Percentiles rank a stretch among this genome's conserved stretches.
These are phyloP conservation scores for Drosophila bifasciata DNA, from an alignment of 1,140 invertebrate species.

Conservation along the genomic window DNA sequence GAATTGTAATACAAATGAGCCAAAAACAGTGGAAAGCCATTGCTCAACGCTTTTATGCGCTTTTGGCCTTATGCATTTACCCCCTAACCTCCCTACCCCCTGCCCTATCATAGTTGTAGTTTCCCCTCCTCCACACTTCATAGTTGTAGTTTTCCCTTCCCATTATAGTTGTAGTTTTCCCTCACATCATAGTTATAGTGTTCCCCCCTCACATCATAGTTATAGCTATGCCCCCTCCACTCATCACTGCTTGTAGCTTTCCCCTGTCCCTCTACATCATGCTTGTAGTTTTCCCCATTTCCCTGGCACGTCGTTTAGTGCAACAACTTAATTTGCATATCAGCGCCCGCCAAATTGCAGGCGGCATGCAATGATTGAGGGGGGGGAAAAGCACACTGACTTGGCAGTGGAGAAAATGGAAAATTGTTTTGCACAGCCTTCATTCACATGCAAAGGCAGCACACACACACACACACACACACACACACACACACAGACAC, in stretches of 20 bases:
- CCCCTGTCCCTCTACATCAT: too few species aligned
- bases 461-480: too few species aligned
- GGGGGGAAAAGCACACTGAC: too few species aligned
- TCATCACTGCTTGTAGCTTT: too few species aligned
- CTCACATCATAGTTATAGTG: too few species aligned
- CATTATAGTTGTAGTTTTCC: too few species aligned
- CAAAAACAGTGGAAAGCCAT: slow-evolving; percentile 11
- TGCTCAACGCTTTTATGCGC: slow-evolving; percentile 34
- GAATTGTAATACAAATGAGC: slow-evolving; percentile 81
- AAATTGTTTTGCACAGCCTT: slow-evolving; percentile 64
- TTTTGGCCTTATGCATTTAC: slow-evolving; percentile 25
- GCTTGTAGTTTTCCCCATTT: slow-evolving; percentile 66
- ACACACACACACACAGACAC: slow-evolving; percentile 35
- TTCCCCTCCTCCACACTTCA: too few species aligned
- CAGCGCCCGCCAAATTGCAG: slow-evolving; percentile 78
- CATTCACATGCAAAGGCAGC: slow-evolving; percentile 53
- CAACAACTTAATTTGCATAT: slow-evolving; percentile 82
- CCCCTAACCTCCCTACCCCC: too few species aligned
- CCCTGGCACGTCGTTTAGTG: slow-evolving; percentile 80
- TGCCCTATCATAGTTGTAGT: too few species aligned
- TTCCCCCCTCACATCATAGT: too few species aligned
- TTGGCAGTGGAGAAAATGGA: slow-evolving; percentile 38
- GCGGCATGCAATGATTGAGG: slow-evolving; percentile 69
- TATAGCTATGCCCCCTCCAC: slow-evolving; percentile 8
- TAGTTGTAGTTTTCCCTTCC: too few species aligned